Base-by-base conservation (phyloP, 2,888 invertebrate species). In the Chymomyza caudatula region DNA sequence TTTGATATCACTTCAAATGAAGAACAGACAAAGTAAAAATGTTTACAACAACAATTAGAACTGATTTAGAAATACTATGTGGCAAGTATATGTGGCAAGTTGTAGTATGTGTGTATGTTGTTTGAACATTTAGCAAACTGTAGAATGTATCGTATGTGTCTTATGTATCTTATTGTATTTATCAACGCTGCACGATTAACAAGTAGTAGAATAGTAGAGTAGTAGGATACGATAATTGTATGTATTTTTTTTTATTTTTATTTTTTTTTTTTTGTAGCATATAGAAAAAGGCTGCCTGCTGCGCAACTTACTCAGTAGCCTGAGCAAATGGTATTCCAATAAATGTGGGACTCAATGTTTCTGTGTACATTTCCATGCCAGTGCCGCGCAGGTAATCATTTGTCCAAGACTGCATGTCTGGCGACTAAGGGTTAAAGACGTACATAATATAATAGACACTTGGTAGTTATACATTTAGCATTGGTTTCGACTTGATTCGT, bases 341-440 rank as follows among this genome's bases (percentile, higher is more conserved):
- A 94, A 99, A 99, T 88, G 98, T 96, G 86, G 96, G 95, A 92
- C 98, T 98, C 92, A 99, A 94, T 89, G 96, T 97, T 93, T 98
- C 98, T 90, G 98, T 99, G 94, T 99, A 99, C 98, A 98, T 98
- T 94, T 99, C 99, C 98, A 99, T 98, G 90, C 98, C 98, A 88
- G 99, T 98, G 91, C 99, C 99, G 90, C 98, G 95, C 91, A 99
- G 95, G 94, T 99, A 99, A 94, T 98, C 98, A 94, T 98, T 98
- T 93, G 98, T 97, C 98, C 98, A 99, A 92, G 96, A 95, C 92
- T 97, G 97, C 94, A 97, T 96, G 92, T 96, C 96, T 92, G 96
- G 96, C 91, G 97, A 97, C 97, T 98, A 87, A 76, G 75, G 73
- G 86, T 85, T 78, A 78, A 69, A 81, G 85, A 85, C 63, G 79